Conservation (phyloP, 64 coral and sea anemone genomes). For the Montipora cactus region DNA sequence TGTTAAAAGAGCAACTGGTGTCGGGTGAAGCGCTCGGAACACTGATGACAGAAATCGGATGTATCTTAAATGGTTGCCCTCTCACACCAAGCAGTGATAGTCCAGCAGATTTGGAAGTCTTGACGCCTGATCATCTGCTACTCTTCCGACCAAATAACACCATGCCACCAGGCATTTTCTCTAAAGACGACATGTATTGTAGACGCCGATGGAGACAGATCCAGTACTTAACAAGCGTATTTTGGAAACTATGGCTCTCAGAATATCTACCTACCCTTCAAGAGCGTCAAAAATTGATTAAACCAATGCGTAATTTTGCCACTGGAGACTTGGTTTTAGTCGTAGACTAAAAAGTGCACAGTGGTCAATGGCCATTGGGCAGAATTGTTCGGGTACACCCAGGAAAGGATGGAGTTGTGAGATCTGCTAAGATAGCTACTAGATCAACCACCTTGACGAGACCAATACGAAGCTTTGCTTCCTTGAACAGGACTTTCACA, state of each 20-base stretch:
- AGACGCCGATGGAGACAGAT: background rate
- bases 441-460: constrained; percentile 2
- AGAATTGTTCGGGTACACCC: constrained; percentile 3
- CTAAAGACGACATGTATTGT: constrained; percentile 7
- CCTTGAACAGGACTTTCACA: background rate
- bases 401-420: background rate
- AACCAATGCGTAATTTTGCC: no score
- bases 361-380: constrained; percentile 50
- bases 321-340: no score
- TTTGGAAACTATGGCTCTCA: no score
- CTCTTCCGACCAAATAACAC: no score
- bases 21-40: background rate
- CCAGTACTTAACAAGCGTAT: no score
- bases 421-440: constrained; percentile 9
- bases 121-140: no score
- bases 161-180: background rate
- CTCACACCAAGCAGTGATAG: no score
- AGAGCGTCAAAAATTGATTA: no score
- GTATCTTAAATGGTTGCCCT: no score
- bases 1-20: constrained; percentile 23
- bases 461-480: constrained; percentile 42
- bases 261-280: no score
- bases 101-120: no score
- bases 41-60: no score
- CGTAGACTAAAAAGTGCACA: background rate